A percentile compares a stretch with the other conserved stretches of the same genome.
Conservation (phyloP, 1,140 invertebrate genomes). For the Drosophila subobscura region DNA sequence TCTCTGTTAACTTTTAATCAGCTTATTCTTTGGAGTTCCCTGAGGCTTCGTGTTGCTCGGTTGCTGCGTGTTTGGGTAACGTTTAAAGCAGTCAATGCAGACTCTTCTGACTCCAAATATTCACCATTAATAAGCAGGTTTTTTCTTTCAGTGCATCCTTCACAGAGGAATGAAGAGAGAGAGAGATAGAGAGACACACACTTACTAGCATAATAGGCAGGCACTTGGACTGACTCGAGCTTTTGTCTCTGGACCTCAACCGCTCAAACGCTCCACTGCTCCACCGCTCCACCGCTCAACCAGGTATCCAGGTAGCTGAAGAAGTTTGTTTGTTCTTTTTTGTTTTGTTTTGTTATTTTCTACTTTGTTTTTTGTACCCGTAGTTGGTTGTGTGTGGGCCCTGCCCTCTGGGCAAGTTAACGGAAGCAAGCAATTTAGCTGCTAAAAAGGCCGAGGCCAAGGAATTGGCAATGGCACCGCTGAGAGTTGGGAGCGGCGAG, state of each 20-base stretch:
- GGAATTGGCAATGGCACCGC: slow-evolving; percentile 47
- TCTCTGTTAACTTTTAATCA: too few species aligned
- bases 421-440: slow-evolving; percentile 79
- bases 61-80: too few species aligned
- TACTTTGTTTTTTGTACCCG: slow-evolving; percentile 4
- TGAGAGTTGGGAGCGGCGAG: slow-evolving; percentile 7
- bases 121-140: too few species aligned
- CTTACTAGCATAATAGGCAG: slow-evolving; percentile 58
- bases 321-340: slow-evolving; percentile 46
- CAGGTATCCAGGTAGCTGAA: slow-evolving; percentile 52
- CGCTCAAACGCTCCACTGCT: slow-evolving; percentile 9
- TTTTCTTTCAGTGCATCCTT: slow-evolving; percentile 6
- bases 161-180: background rate
- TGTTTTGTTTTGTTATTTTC: slow-evolving; percentile 11
- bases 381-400: background rate
- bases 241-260: slow-evolving; percentile 53
- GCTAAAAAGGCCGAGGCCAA: slow-evolving; percentile 70
- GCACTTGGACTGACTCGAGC: slow-evolving; percentile 53
- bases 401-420: slow-evolving; percentile 70
- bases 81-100: too few species aligned
- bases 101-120: too few species aligned
- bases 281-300: slow-evolving; percentile 17
- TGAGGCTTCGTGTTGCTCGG: too few species aligned
- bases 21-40: too few species aligned
- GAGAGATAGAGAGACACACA: slow-evolving; percentile 12